Evolutionary conservation across 2,888 invertebrate genomes (phyloP).

Genomic region (Masnerella sp.): DNA sequence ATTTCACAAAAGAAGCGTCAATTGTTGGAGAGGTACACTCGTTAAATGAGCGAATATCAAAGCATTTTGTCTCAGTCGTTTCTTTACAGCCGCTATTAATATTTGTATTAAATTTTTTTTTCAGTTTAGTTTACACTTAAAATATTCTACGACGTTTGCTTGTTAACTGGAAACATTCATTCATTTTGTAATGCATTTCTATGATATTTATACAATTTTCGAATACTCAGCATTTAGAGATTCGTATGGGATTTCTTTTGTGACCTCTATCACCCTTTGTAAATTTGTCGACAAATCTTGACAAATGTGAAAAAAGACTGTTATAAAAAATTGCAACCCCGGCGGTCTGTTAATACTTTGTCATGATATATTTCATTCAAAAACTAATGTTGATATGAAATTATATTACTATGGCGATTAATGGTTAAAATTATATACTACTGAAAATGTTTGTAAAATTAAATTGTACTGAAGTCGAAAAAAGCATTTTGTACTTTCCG

Average conservation of each 20-base stretch:
- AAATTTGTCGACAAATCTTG: too few species aligned
- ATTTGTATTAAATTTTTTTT: too few species aligned
- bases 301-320: slow-evolving; percentile 15
- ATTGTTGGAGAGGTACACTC: slow-evolving; percentile 22
- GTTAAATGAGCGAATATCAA: slow-evolving; percentile 36
- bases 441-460: slow-evolving; percentile 35
- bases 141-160: neutral
- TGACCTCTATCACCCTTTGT: slow-evolving; percentile 3
- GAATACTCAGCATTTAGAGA: slow-evolving; percentile 4
- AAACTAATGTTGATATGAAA: slow-evolving; percentile 12
- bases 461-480: slow-evolving; percentile 10
- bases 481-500: neutral
- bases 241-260: slow-evolving; percentile 8
- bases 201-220: slow-evolving; percentile 3
- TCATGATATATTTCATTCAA: slow-evolving; percentile 5
- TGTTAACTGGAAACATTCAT: too few species aligned
- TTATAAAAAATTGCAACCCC: slow-evolving; percentile 3
- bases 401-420: slow-evolving; percentile 20
- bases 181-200: too few species aligned
- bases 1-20: slow-evolving; percentile 33
- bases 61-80: neutral
- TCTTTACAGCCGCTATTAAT: neutral
- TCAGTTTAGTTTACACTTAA: too few species aligned
- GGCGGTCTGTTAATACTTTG: too few species aligned
- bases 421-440: too few species aligned